Evolutionary conservation across 2,888 invertebrate species (phyloP).

Genomic region (Ennomos quercinarius): DNA sequence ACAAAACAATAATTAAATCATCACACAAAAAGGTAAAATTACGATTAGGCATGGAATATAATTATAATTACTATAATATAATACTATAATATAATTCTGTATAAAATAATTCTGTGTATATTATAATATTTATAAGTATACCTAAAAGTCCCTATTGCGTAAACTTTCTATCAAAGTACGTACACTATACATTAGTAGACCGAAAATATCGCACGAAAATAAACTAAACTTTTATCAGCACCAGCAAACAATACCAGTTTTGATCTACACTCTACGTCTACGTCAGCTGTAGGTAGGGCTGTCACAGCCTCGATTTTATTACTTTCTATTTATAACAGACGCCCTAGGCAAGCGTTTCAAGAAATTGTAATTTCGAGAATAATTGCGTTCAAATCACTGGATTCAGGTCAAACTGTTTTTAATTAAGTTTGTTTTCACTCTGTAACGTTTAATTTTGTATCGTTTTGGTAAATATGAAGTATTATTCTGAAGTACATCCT

Average conservation of each 20-base stretch:
- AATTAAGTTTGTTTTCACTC: neutral
- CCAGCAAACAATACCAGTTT: slow-evolving; percentile 6
- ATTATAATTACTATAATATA: too few relatives aligned
- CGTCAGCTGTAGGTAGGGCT: slow-evolving; percentile 2
- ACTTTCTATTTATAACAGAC: slow-evolving; percentile 7
- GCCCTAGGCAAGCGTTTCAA: slow-evolving; percentile 5
- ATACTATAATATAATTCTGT: too few relatives aligned
- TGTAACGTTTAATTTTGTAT: neutral
- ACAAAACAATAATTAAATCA: too few relatives aligned
- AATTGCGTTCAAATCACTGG: neutral
- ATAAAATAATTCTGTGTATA: too few relatives aligned
- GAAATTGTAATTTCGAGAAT: slow-evolving; percentile 14
- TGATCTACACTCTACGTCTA: slow-evolving; percentile 8
- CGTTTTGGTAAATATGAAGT: too few relatives aligned
- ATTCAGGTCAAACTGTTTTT: neutral
- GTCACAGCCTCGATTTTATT: slow-evolving; percentile 1
- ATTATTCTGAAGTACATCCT: too few relatives aligned
- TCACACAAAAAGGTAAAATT: too few relatives aligned
- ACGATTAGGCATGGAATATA: too few relatives aligned
- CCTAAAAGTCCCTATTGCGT: too few relatives aligned
- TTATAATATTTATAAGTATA: too few relatives aligned
- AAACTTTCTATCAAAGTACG: too few relatives aligned
- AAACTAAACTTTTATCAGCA: slow-evolving; percentile 13
- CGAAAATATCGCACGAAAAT: slow-evolving; percentile 9
- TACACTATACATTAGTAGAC: neutral